Evolutionary conservation across 2,888 invertebrate genomes (phyloP).

Genomic region (Athrips mouffetella): DNA sequence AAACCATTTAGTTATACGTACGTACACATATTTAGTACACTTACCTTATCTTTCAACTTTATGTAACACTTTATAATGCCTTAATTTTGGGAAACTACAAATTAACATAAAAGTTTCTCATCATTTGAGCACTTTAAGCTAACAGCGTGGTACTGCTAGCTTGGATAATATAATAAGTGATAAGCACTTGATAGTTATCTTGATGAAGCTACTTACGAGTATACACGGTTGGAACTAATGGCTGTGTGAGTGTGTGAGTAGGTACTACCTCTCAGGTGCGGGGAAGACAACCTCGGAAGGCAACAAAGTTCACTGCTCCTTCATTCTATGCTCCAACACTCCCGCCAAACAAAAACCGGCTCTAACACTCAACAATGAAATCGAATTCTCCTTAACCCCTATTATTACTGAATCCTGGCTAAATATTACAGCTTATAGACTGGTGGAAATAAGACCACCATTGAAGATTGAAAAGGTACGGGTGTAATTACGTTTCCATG

Average conservation of each 20-base stretch:
- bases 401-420: slow-evolving; percentile 36
- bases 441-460: slow-evolving; percentile 47
- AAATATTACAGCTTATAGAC: slow-evolving; percentile 49
- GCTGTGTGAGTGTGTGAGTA: slow-evolving; percentile 56
- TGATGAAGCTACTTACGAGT: slow-evolving; percentile 38
- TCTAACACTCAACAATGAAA: slow-evolving; percentile 34
- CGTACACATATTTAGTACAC: too few relatives aligned
- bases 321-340: slow-evolving; percentile 39
- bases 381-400: slow-evolving; percentile 27
- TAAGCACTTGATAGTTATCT: slow-evolving; percentile 56
- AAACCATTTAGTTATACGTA: neutral
- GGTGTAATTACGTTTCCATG: slow-evolving; percentile 17
- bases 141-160: slow-evolving; percentile 19
- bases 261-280: slow-evolving; percentile 72
- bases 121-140: slow-evolving; percentile 25
- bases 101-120: slow-evolving; percentile 29
- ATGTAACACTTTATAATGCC: slow-evolving; percentile 1
- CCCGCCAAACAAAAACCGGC: slow-evolving; percentile 42
- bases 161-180: slow-evolving; percentile 37
- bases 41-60: neutral
- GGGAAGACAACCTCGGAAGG: slow-evolving; percentile 56
- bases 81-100: slow-evolving; percentile 17
- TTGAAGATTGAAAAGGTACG: slow-evolving; percentile 32
- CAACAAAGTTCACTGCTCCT: slow-evolving; percentile 74
- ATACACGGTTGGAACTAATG: slow-evolving; percentile 65